Evolutionary conservation across 2,888 invertebrate species (phyloP), one percentile per base, ranked within the genome.

Genomic region (Sceliomorpha sp.): DNA sequence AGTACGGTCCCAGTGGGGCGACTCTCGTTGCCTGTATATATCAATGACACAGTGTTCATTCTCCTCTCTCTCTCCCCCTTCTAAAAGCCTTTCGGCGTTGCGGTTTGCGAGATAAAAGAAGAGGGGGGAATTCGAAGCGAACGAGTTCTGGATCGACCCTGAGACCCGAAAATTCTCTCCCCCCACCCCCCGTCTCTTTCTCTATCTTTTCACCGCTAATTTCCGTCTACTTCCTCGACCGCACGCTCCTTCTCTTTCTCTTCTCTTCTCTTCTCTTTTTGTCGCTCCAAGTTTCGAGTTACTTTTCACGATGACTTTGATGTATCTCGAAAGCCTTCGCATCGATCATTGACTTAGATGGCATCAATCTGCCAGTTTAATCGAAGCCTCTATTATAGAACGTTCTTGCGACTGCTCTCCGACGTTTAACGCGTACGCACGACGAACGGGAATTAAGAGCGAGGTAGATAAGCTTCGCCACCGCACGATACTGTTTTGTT

Each of bases 1-100:
- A 82, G 78, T 63, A 53, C 31, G 67, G 66, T 75, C 78, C 79
- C 82, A 76, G 56, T 64, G 76, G 79, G 72, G 71, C 73, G 67
- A 68, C 67, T 55, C 44, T 15, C 71, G 44, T 62, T 72, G 36
- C 75, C 76, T 77, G 76, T 80, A 77, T n/a, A n/a, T 78, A 80
- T 82, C 82, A 81, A 80, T 82, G 82, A 82, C 79, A 81, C 74
- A 60, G 71, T 47, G 47, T 45, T n/a, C n/a, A n/a, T n/a, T n/a
- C n/a, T n/a, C n/a, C n/a, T n/a, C n/a, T n/a, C 20, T 20, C 2
- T 5, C 3, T 4, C 20, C 20, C 36, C 58, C 74, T 75, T 74
- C 76, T 83, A 82, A 83, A 83, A 83, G 83, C 82, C 82, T 83
- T 72, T 72, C 63, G 69, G 67, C 72, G 72, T 72, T 72, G 72